Evolutionary conservation across 2,113 vertebrate genomes (phyloP), one percentile per base, ranked within the genome.

Genomic region (Catharus bicknelli): DNA sequence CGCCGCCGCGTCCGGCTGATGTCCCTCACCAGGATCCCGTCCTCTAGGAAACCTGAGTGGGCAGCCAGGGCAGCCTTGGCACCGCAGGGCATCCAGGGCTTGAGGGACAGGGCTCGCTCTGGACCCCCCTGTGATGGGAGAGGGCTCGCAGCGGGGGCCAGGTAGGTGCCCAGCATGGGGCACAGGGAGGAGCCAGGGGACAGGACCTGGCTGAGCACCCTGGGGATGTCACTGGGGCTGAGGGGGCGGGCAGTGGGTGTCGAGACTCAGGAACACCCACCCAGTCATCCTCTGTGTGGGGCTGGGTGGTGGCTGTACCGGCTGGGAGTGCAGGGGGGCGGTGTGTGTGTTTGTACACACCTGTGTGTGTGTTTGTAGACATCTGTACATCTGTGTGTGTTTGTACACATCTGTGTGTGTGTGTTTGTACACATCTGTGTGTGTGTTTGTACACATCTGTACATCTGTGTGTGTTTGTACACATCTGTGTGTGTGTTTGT

Each of bases 21-120:
- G 42, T 99, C 98, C 34, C 29, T 95, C 72, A 99, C 97, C 54
- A 99, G 96, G 92, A 99, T 97, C 8, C 99, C 99, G 11, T 99
- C 98, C 25, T 99, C 98, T 82, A 98, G 94, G 94, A 98, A 99
- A 22, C 98, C 99, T 99, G 90, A 10, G 59, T 1, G 82, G 88
- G 42, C 55, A 55, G 55, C 40, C 70, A 23, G 25, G 13, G 70
- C 63, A 29, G 50, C 10, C 9, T 21, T 3, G 36, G 66, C 19
- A 11, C 26, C 1, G 1, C 50, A 5, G 34, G 42, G 29, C 9
- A 23, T 1, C 18, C 30, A 1, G 23, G 5, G 34, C 23, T 11
- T 10, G 42, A 16, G 67, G 72, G 53, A 15, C 64, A 23, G 18
- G 16, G 43, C 5, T 2, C 25, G 69, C 21, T 2, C 50, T 25